Evolutionary conservation across 2,888 invertebrate species (phyloP).

Genomic region (Abscondita cerata): DNA sequence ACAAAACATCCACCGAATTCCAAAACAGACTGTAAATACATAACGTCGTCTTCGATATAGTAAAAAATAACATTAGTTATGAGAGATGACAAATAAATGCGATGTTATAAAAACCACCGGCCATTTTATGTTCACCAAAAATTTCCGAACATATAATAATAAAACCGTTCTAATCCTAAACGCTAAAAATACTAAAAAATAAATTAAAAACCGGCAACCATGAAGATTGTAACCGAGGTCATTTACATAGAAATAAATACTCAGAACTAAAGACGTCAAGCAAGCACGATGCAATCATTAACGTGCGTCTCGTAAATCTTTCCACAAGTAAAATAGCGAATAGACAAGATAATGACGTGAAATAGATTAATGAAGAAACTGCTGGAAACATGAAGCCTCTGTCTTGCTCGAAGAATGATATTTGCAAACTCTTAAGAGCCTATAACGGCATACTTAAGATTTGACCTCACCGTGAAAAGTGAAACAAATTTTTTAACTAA

Average conservation of each 20-base stretch:
- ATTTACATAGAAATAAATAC: slow-evolving; percentile 31
- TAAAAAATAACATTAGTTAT: slow-evolving; percentile 28
- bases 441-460: slow-evolving; percentile 33
- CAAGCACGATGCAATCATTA: slow-evolving; percentile 32
- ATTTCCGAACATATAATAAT: slow-evolving; percentile 37
- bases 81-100: slow-evolving; percentile 30
- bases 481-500: slow-evolving; percentile 20
- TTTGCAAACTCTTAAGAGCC: slow-evolving; percentile 27
- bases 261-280: slow-evolving; percentile 19
- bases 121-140: slow-evolving; percentile 36
- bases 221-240: slow-evolving; percentile 14
- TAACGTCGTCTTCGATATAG: slow-evolving; percentile 25
- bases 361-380: slow-evolving; percentile 24
- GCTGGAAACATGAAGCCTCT: slow-evolving; percentile 13
- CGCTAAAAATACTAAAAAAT: slow-evolving; percentile 30
- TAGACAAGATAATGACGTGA: slow-evolving; percentile 26
- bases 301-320: slow-evolving; percentile 29
- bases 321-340: slow-evolving; percentile 25
- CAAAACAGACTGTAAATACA: slow-evolving; percentile 35
- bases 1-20: slow-evolving; percentile 24
- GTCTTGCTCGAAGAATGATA: slow-evolving; percentile 28
- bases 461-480: slow-evolving; percentile 25
- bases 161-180: slow-evolving; percentile 33
- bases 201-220: slow-evolving; percentile 28
- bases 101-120: slow-evolving; percentile 34